Evolutionary conservation across 2,888 invertebrate species (phyloP), one percentile per base, ranked within the genome.

Genomic region (Diachrysia chrysitis): DNA sequence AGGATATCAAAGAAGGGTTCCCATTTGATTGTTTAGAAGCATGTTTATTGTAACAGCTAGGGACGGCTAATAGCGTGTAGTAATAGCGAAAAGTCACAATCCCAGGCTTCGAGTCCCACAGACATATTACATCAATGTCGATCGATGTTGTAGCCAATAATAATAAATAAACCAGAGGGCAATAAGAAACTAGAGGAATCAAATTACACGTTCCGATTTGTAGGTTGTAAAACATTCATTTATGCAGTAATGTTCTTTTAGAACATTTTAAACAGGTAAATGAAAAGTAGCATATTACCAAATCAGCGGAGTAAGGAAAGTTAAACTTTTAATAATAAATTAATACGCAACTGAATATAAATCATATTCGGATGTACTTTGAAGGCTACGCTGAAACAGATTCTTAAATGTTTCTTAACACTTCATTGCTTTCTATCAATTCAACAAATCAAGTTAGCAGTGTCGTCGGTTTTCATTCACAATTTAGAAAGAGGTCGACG

Each of bases 401-500:
- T 35, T 63, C 59, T 58, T 73, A 32, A 37, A 59, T 48, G 54
- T 53, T 59, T 64, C 64, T 70, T 55, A 53, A 71, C 67, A 63
- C 66, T 67, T 62, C 58, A 63, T 37, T 63, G 66, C 63, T 76
- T 72, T 69, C 76, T 72, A 78, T 74, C 82, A 84, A 78, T 80
- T 77, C 73, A 82, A 75, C 72, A 71, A 82, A 75, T 80, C 78
- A 75, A 66, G 68, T 80, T 70, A 68, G 71, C 63, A 48, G 58
- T 56, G 64, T 65, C 60, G 69, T 72, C 63, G 66, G 69, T 77
- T 80, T 81, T 84, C 87, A 88, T 87, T 89, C 88, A 83, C 72
- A 78, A 81, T 83, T 64, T 78, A 74, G 81, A 78, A 81, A 73
- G 81, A 83, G 92, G 92, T 92, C 91, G 84, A 84, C 85, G 90